phyloP scores from a whole-genome alignment of 2,113 vertebrate species.

The Thymallus thymallus region DNA sequence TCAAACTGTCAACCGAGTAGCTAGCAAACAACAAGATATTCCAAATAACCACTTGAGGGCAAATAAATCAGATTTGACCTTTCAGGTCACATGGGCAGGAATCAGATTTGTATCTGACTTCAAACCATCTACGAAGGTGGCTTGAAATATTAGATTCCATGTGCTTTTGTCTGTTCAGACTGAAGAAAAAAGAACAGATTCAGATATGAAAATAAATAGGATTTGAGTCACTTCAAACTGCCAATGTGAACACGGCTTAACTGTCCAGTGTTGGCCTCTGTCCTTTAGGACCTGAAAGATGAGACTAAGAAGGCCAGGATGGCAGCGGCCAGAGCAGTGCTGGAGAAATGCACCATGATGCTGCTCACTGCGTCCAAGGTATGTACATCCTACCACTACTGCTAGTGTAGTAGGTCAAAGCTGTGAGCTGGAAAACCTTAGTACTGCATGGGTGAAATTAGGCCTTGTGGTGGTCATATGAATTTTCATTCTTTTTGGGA shows the following conservation, averaged over 20 bases:
- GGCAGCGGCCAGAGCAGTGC: slow-evolving; percentile 92
- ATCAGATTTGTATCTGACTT: too few relatives aligned
- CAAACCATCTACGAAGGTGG: too few relatives aligned
- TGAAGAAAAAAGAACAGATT: too few relatives aligned
- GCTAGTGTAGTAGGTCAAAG: not conserved
- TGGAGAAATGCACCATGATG: slow-evolving; percentile 99
- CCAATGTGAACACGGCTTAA: not conserved
- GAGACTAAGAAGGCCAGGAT: slow-evolving; percentile 98
- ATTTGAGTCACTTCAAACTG: too few relatives aligned
- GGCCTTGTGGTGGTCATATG: not conserved
- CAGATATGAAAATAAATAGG: too few relatives aligned
- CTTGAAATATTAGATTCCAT: too few relatives aligned
- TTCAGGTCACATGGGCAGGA: too few relatives aligned
- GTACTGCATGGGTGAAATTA: not conserved
- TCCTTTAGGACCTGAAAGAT: slow-evolving; percentile 91
- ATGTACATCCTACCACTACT: slow-evolving; percentile 11
- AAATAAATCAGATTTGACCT: too few relatives aligned
- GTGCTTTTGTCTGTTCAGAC: too few relatives aligned
- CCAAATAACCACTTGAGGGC: too few relatives aligned
- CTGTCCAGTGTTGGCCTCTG: not conserved
- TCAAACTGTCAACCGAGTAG: too few relatives aligned
- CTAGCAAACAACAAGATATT: too few relatives aligned
- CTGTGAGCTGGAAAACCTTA: not conserved
- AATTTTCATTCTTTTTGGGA: not conserved
- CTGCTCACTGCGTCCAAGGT: slow-evolving; percentile 98